Conservation (phyloP, 2,888 invertebrate species). For the Pinctada fucata region DNA sequence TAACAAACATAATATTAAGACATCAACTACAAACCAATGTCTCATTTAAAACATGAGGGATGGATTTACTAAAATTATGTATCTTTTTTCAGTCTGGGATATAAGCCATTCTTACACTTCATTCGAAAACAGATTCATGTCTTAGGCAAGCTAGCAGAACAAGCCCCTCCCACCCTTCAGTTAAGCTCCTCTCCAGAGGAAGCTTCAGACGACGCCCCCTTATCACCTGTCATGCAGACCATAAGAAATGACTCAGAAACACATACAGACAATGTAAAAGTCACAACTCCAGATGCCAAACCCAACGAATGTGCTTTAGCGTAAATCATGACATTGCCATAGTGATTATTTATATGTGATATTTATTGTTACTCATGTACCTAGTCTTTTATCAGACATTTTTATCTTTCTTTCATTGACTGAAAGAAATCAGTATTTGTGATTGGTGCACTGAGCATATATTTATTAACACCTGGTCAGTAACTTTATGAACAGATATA, state of each 20-base stretch:
- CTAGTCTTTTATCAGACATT: background rate
- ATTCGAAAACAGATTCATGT: constrained; percentile 68
- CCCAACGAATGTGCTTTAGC: constrained; percentile 60
- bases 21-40: too few species aligned
- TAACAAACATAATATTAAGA: too few species aligned
- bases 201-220: constrained; percentile 59
- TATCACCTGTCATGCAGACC: constrained; percentile 63
- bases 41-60: too few species aligned
- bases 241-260: constrained; percentile 54
- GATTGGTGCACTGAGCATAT: background rate
- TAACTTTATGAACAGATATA: background rate
- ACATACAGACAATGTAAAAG: constrained; percentile 36
- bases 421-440: background rate
- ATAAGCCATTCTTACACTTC: constrained; percentile 73
- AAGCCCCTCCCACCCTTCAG: constrained; percentile 62
- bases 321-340: constrained; percentile 37
- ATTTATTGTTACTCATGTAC: background rate
- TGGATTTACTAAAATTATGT: constrained; percentile 5
- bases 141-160: constrained; percentile 67
- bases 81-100: constrained; percentile 71
- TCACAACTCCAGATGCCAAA: constrained; percentile 45
- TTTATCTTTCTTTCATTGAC: background rate
- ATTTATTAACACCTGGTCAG: background rate
- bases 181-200: constrained; percentile 47
- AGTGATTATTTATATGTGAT: background rate